A percentile compares a stretch with the other conserved stretches of the same genome.
These are phyloP conservation scores for Epinephelus malabaricus DNA, from an alignment of 2,797 vertebrate species.

Conservation along the genomic window DNA sequence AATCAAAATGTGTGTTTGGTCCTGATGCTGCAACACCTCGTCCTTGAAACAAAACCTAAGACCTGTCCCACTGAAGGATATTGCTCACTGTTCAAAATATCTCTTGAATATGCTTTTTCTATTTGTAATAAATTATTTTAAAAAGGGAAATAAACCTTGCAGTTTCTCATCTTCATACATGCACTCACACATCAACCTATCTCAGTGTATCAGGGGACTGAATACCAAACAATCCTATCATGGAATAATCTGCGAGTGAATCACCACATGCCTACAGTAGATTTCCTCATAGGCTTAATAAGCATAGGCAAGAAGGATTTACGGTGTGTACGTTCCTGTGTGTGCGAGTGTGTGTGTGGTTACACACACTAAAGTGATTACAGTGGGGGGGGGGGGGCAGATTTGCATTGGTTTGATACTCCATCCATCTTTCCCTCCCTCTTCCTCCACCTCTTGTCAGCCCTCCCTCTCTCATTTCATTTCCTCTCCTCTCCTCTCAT, in stretches of 20 bases:
- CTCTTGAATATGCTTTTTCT: slow-evolving; percentile 13
- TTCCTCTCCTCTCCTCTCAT: slow-evolving; percentile 49
- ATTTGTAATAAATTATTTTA: slow-evolving; percentile 5
- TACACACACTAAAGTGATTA: slow-evolving; percentile 62
- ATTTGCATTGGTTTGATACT: slow-evolving; percentile 76
- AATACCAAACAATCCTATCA: slow-evolving; percentile 62
- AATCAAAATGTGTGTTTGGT: slow-evolving; percentile 16
- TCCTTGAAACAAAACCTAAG: slow-evolving; percentile 12
- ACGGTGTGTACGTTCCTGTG: slow-evolving; percentile 3
- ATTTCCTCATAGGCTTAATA: slow-evolving; percentile 58
- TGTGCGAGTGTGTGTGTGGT: slow-evolving; percentile 10
- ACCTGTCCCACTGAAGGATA: background rate
- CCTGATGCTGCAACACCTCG: background rate
- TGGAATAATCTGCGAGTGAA: slow-evolving; percentile 62
- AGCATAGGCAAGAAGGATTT: slow-evolving; percentile 53
- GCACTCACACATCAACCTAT: slow-evolving; percentile 1
- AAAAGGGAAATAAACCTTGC: slow-evolving; percentile 20
- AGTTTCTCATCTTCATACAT: slow-evolving; percentile 3
- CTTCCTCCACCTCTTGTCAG: slow-evolving; percentile 46
- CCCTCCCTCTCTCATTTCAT: slow-evolving; percentile 50
- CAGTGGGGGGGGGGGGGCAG: slow-evolving; percentile 27
- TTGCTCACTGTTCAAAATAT: background rate
- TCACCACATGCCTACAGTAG: slow-evolving; percentile 46
- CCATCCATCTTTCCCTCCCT: slow-evolving; percentile 53
- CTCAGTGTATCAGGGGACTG: slow-evolving; percentile 33